Evolutionary conservation across 2,113 vertebrate genomes (phyloP).

Genomic region (Stercorarius parasiticus): DNA sequence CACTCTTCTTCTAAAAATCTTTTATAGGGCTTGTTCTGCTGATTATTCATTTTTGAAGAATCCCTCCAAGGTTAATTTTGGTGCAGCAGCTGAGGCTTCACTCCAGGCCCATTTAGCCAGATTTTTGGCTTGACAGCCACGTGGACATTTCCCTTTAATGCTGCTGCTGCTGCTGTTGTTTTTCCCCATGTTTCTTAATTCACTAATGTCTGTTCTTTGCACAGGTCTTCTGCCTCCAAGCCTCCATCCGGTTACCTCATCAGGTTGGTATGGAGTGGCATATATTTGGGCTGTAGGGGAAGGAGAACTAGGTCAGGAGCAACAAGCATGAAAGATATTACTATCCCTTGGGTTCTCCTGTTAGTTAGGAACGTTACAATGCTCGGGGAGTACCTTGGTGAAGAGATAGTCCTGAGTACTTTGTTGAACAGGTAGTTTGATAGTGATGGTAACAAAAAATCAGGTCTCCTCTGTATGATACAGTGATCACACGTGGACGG

Average conservation of each 20-base stretch:
- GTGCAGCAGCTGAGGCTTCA: neutral
- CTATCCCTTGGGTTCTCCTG: rapidly evolving
- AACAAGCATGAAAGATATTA: neutral
- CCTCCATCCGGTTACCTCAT: conserved; percentile 77
- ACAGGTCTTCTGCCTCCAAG: conserved; percentile 62
- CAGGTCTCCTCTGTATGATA: neutral
- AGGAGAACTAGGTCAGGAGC: neutral
- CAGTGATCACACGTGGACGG: neutral
- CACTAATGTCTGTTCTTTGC: neutral
- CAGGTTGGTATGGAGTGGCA: conserved; percentile 63
- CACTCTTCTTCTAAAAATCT: neutral
- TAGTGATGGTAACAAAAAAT: neutral
- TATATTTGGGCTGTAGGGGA: neutral
- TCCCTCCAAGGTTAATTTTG: neutral
- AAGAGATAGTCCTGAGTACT: neutral
- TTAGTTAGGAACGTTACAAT: neutral
- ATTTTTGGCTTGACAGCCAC: neutral
- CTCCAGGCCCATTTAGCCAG: neutral
- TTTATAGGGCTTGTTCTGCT: neutral
- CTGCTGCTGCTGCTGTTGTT: neutral
- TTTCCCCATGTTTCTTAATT: neutral
- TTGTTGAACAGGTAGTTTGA: neutral
- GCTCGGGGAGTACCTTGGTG: neutral
- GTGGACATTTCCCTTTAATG: rapidly evolving
- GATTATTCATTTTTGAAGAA: neutral